Conservation (phyloP, 30 jellyfish, hydroid and myxozoan species). For the Calvadosia cruxmelitensis region DNA sequence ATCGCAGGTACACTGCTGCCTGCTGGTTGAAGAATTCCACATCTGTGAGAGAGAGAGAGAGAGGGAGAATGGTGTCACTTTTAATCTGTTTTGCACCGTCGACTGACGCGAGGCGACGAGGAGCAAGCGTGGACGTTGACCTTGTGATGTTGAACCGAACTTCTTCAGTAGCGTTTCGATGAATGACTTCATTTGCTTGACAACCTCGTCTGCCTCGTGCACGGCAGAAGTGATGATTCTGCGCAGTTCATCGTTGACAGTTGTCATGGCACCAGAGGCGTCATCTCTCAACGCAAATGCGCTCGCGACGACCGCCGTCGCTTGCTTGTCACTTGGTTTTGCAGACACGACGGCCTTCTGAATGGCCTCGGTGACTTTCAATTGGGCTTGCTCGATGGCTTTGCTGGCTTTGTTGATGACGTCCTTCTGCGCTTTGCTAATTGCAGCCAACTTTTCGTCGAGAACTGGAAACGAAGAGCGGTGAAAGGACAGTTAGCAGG, state of each 20-base stretch:
- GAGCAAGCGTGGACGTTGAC: neutral
- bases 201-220: neutral
- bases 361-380: neutral
- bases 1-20: no score
- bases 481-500: no score
- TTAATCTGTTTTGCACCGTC: no score
- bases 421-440: neutral
- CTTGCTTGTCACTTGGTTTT: neutral
- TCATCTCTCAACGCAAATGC: neutral
- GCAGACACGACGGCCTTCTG: neutral
- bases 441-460: neutral
- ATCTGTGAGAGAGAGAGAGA: no score
- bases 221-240: neutral
- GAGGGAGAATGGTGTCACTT: no score
- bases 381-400: neutral
- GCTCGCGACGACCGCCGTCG: neutral
- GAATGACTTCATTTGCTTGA: neutral
- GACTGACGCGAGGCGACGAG: no score
- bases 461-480: neutral
- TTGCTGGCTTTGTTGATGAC: neutral
- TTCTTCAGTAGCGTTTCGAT: neutral
- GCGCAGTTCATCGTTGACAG: neutral
- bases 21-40: no score
- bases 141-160: neutral
- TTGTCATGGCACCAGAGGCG: neutral